Evolutionary conservation across 1,140 invertebrate genomes (phyloP), one percentile per base, ranked within the genome.

Genomic region (Trichonephila clavata): DNA sequence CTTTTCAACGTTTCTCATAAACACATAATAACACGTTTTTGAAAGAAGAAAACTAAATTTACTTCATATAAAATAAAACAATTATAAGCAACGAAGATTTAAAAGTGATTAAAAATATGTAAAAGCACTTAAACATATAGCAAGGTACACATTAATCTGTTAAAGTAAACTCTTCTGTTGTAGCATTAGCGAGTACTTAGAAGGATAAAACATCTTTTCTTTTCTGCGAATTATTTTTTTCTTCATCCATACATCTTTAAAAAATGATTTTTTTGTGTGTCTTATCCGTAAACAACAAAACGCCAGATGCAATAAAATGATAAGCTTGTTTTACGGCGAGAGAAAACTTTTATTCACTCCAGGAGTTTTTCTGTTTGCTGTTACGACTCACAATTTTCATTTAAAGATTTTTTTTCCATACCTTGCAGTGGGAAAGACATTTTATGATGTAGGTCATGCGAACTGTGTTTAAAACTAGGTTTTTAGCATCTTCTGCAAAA

Each of bases 271-370:
- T 77, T 83, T 81, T 59, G 21, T 24, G 50, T 27, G 20, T n/a
- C 18, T 86, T 86, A 86, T 86, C n/a, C 24, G 16, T 24, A 86
- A 61, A 86, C 84, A 86, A 86, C 24, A 86, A 86, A 86, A 86
- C 27, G 60, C 60, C 84, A 86, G 84, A 86, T 86, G 84, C 84
- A 86, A 86, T 86, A 86, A 86, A 86, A 86, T 63, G 84, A 86
- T 63, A 86, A 86, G 84, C 84, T 59, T 20, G 84, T 86, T 86
- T 86, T 86, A 86, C 18, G 84, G 27, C 18, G 59, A 39, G 32
- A 21, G 20, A n/a, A 86, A 83, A 86, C 6, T 86, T 86, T 86
- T 86, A 86, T 86, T 86, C 60, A 57, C 21, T 84, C 43, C 24
- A 57, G 1, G n/a, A 21, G n/a, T 86, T 63, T 86, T 39, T 61